phyloP scores from a whole-genome alignment of 2,797 vertebrate species.

The Cichlasoma orientale region DNA sequence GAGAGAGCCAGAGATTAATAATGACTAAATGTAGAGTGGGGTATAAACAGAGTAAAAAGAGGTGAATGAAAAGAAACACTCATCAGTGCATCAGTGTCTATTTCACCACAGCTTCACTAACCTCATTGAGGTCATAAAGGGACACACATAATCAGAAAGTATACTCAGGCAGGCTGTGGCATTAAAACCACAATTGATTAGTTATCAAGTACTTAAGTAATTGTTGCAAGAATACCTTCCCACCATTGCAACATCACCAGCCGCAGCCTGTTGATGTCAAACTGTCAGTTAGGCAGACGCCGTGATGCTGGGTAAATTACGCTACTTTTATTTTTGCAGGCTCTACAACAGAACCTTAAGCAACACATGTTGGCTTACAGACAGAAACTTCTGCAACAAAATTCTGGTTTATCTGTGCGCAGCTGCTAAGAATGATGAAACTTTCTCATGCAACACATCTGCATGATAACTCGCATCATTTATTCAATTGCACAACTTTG shows the following conservation, averaged over 20 bases:
- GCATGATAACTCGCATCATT: fast-evolving
- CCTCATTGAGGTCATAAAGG: too few species aligned
- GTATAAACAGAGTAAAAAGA: too few species aligned
- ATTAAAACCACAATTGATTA: neutral
- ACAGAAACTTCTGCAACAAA: neutral
- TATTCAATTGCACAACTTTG: neutral
- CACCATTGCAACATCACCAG: neutral
- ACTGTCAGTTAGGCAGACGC: neutral
- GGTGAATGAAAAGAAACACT: too few species aligned
- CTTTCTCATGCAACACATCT: fast-evolving
- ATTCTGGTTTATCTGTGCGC: fast-evolving
- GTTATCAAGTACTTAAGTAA: too few species aligned
- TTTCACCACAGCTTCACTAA: too few species aligned
- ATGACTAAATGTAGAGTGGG: too few species aligned
- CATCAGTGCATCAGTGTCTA: too few species aligned
- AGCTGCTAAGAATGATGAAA: neutral
- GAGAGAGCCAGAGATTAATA: too few species aligned
- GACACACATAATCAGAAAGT: too few species aligned
- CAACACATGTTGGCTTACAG: neutral
- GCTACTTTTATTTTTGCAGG: neutral
- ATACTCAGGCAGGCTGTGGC: neutral
- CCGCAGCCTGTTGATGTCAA: neutral
- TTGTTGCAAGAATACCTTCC: neutral
- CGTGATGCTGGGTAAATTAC: neutral
- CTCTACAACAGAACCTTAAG: neutral